phyloP scores from a whole-genome alignment of 2,113 vertebrate genomes.

The Taurulus bubalis region DNA sequence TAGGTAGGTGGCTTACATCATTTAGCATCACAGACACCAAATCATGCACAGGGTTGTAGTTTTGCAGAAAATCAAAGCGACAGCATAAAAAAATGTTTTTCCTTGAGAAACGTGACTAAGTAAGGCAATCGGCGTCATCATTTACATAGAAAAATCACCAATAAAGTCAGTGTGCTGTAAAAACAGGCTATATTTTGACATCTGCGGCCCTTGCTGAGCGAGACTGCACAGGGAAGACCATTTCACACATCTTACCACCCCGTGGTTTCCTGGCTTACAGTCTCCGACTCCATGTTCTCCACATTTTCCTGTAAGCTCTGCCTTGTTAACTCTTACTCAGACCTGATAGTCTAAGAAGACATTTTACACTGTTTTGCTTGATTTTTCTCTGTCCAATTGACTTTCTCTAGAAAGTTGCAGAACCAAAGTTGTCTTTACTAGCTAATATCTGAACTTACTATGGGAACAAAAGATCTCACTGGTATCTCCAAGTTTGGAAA shows the following conservation, averaged over 20 bases:
- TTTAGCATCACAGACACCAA: constrained; percentile 31
- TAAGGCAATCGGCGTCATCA: constrained; percentile 26
- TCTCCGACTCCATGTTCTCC: constrained; percentile 61
- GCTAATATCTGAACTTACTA: constrained; percentile 43
- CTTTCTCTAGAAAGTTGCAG: constrained; percentile 32
- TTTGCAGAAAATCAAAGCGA: constrained; percentile 31
- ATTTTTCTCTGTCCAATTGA: constrained; percentile 58
- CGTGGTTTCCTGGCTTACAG: constrained; percentile 68
- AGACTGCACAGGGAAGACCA: constrained; percentile 67
- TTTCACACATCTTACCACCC: constrained; percentile 77
- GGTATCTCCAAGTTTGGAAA: constrained; percentile 46
- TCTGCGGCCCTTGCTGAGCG: constrained; percentile 73
- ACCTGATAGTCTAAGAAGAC: constrained; percentile 68
- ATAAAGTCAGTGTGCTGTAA: constrained; percentile 70
- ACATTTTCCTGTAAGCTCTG: constrained; percentile 58
- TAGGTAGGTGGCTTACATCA: constrained; percentile 41
- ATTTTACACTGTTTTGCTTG: constrained; percentile 49
- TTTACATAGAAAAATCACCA: constrained; percentile 63
- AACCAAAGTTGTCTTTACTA: constrained; percentile 22
- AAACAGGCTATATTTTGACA: constrained; percentile 73
- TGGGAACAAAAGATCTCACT: constrained; percentile 29
- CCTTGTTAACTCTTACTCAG: constrained; percentile 78
- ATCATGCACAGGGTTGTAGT: constrained; percentile 16
- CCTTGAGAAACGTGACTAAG: constrained; percentile 35
- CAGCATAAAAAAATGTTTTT: constrained; percentile 25